Evolutionary conservation across 1,140 invertebrate species (phyloP).

Genomic region (Drosophila pallidifrons): DNA sequence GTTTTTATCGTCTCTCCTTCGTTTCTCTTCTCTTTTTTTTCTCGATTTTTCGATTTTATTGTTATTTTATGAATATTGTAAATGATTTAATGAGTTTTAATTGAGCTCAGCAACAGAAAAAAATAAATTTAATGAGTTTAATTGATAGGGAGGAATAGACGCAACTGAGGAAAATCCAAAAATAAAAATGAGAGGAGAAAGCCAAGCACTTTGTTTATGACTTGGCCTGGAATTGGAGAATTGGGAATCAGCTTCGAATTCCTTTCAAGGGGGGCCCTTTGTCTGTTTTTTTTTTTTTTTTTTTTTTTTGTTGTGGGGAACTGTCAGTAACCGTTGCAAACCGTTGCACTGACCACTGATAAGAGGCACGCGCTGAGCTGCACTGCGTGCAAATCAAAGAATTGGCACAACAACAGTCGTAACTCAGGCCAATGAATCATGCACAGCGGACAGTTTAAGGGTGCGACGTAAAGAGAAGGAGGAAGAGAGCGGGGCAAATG

Average conservation of each 20-base stretch:
- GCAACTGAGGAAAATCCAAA: constrained; percentile 28
- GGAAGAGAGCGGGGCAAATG: no score
- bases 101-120: constrained; percentile 51
- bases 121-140: constrained; percentile 69
- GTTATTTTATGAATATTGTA: constrained; percentile 82
- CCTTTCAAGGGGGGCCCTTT: constrained; percentile 17
- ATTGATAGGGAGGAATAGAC: constrained; percentile 76
- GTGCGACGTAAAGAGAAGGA: neutral
- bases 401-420: constrained; percentile 70
- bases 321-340: constrained; percentile 74
- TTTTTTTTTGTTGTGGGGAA: neutral
- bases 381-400: constrained; percentile 59
- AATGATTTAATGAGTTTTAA: constrained; percentile 83
- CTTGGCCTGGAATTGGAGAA: constrained; percentile 31
- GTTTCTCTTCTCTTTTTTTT: constrained; percentile 10
- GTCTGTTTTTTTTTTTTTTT: neutral
- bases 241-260: constrained; percentile 28
- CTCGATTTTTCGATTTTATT: constrained; percentile 46
- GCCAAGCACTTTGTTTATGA: constrained; percentile 46
- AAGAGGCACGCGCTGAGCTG: constrained; percentile 63
- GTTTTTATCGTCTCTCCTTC: constrained; percentile 34
- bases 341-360: constrained; percentile 57
- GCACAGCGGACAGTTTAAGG: constrained; percentile 43
- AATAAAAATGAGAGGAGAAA: constrained; percentile 54
- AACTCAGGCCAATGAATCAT: constrained; percentile 78